Evolutionary conservation across 2,113 vertebrate species (phyloP), one percentile per base, ranked within the genome.

Genomic region (Acrocephalus arundinaceus): DNA sequence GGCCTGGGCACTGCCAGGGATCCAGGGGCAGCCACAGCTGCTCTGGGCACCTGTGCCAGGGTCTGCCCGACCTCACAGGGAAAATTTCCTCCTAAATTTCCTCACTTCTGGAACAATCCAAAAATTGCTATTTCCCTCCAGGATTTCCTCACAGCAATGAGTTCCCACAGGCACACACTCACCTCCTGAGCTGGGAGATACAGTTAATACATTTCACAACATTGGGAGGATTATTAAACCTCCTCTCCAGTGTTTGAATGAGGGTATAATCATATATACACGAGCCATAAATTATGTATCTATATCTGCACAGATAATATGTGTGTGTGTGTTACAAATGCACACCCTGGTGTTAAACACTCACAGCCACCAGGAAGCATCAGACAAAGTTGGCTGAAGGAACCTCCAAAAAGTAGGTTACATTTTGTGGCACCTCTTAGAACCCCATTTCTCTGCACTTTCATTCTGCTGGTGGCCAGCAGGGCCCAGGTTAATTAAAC

Each of bases 201-300:
- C 0, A 91, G 61, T 19, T 16, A 46, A 67, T 30, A 3, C 9
- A 71, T 67, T 92, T 84, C 57, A 65, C 39, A 83, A 27, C 68
- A 52, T 6, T 41, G 85, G 76, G 37, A 92, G 62, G 84, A 58
- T 76, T 87, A 87, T 75, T 68, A 82, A 93, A 78, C 48, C 77
- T 88, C 62, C 66, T 43, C 63, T 51, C 25, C 37, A 22, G 49
- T 13, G 11, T 82, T 55, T 79, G 88, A 87, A 76, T 33, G 66
- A 62, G n/a, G n/a, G 6, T 58, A 33, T 87, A 95, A 80, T 80
- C 82, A 88, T 10, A 49, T 10, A 55, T 19, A 73, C 43, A 76
- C 35, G n/a, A 67, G 5, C 33, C 48, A 75, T 68, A 68, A 78
- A 92, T 91, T 25, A 81, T 46, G 52, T 51, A 21, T 75, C 41